Conservation (phyloP, 2,797 vertebrate genomes). For the Phaenicophaeus curvirostris region DNA sequence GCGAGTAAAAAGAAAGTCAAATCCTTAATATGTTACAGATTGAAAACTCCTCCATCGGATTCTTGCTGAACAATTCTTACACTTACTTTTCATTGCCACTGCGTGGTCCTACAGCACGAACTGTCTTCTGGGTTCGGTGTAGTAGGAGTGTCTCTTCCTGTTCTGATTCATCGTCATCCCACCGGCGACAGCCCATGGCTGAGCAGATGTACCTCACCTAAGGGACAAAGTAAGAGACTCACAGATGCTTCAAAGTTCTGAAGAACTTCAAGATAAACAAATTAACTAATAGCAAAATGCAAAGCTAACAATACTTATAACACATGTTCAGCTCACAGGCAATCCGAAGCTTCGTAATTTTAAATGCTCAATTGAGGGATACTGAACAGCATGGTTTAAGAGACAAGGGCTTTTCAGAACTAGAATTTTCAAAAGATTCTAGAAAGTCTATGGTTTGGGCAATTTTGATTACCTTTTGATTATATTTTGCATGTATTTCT, state of each 20-base stretch:
- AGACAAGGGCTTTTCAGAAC: not conserved
- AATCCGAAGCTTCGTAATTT: rapidly evolving
- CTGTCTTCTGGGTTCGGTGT: slow-evolving; percentile 95
- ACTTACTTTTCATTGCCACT: slow-evolving; percentile 95
- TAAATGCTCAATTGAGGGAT: not conserved
- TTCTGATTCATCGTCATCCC: slow-evolving; percentile 88
- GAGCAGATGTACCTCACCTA: slow-evolving; percentile 97
- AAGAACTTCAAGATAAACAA: not conserved
- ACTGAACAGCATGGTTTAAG: not conserved
- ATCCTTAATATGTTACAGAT: not conserved
- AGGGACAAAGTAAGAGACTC: not conserved
- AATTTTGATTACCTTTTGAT: not conserved
- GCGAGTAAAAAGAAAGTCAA: not conserved
- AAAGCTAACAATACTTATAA: not conserved
- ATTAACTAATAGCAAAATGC: not conserved
- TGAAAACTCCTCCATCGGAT: rapidly evolving
- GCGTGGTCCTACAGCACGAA: slow-evolving; percentile 92
- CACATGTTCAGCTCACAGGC: not conserved
- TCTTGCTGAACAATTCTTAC: not conserved
- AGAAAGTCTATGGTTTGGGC: not conserved
- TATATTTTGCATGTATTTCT: not conserved
- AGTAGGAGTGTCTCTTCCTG: slow-evolving; percentile 90
- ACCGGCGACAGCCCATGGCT: slow-evolving; percentile 90
- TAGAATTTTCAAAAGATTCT: not conserved
- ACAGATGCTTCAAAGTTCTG: not conserved